Evolutionary conservation across 2,888 invertebrate genomes (phyloP), one percentile per base, ranked within the genome.

Genomic region (Hydroisotoma schaefferi): DNA sequence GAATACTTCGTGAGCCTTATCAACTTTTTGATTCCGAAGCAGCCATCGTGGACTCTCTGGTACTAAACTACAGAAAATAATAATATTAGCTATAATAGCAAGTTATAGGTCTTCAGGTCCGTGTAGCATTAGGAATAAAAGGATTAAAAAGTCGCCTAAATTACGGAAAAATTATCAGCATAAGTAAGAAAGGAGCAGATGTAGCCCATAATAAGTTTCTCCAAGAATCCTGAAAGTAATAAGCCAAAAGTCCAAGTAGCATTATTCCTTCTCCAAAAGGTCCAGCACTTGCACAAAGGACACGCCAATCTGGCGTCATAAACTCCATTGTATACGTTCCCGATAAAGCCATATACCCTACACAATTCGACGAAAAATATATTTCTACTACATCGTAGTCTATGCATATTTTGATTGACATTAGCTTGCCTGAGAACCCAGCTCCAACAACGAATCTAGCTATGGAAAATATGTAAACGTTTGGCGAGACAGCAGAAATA

Each of bases 311-410:
- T 2, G 68, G 65, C 2, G 63, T 67, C 18, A 70, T 52, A 43
- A 70, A 70, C 54, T 70, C 70, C 61, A 71, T 63, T 8, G 63
- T 49, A 47, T 69, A 70, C 18, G 65, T 63, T n/a, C 61, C 61
- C n/a, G 61, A 61, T 40, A 65, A 20, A 4, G 51, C 55, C 54
- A 70, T 59, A 27, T 61, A 70, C n/a, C 68, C 69, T 52, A 8
- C 15, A 5, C 43, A 8, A 43, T 43, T 43, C 20, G 12, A 43
- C 18, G 8, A 10, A 15, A 20, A 6, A 43, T 43, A 15, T 43
- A 10, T 23, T 5, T 47, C 25, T 23, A 6, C 8, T 47, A 47
- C 6, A 25, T 8, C 8, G 18, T 47, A n/a, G 22, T 23, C 47
- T 6, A 47, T 8, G 8, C 8, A 23, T 6, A 33, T 8, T 15